Percentiles rank a stretch among this genome's conserved stretches.
These are phyloP conservation scores for Acyrthosiphon pisum DNA, from an alignment of 1,140 invertebrate species.

Conservation along the genomic window DNA sequence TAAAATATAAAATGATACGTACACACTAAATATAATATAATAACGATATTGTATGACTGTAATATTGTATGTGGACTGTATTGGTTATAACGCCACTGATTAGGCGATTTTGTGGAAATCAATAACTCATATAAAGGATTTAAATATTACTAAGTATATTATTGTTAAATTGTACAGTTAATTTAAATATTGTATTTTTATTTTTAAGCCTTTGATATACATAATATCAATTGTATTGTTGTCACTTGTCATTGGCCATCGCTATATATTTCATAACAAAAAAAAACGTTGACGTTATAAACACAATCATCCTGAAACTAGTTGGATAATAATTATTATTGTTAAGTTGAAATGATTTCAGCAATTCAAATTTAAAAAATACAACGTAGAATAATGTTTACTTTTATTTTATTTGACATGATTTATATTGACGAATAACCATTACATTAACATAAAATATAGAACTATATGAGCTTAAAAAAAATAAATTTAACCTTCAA, in stretches of 20 bases:
- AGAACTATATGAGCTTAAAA: neutral
- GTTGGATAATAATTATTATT: neutral
- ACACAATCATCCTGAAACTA: neutral
- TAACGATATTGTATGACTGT: neutral
- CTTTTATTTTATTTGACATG: neutral
- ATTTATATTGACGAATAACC: constrained; percentile 1
- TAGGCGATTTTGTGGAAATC: neutral
- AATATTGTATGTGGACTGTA: neutral
- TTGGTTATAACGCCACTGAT: too few species aligned
- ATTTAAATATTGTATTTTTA: neutral
- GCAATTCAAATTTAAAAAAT: neutral
- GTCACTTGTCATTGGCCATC: neutral
- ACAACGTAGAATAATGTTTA: neutral
- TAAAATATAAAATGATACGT: neutral
- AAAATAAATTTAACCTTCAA: neutral
- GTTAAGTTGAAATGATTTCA: neutral
- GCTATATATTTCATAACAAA: neutral
- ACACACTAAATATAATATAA: neutral
- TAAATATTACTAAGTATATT: too few species aligned
- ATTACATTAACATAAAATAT: neutral
- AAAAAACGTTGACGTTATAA: neutral
- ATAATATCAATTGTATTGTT: neutral
- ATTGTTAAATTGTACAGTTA: neutral
- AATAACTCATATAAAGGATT: neutral
- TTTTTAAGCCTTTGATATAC: neutral